Evolutionary conservation across 2,888 invertebrate genomes (phyloP).

Genomic region (Zonitis immaculata): DNA sequence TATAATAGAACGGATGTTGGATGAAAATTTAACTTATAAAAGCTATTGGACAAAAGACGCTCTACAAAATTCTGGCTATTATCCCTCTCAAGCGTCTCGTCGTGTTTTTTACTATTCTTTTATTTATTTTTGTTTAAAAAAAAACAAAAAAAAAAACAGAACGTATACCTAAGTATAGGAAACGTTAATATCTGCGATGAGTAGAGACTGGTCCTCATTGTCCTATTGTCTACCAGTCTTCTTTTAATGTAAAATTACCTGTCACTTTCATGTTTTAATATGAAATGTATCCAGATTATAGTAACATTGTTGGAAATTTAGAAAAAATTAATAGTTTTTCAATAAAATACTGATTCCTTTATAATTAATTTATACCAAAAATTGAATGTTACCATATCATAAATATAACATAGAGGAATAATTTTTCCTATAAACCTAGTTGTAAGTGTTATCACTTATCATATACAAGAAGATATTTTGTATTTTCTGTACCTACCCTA

Average conservation of each 20-base stretch:
- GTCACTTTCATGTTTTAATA: conserved; percentile 25
- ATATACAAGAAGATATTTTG: too few species aligned
- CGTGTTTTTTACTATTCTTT: not conserved
- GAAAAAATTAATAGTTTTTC: too few species aligned
- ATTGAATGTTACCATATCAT: too few species aligned
- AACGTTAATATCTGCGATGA: conserved; percentile 17
- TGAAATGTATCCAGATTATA: conserved; percentile 6
- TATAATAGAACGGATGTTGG: conserved; percentile 20
- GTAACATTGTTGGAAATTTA: not conserved
- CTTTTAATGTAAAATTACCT: conserved; percentile 30
- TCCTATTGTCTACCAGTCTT: conserved; percentile 32
- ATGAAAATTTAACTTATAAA: conserved; percentile 24
- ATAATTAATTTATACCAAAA: too few species aligned
- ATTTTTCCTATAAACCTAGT: too few species aligned
- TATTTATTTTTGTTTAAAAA: conserved; percentile 16
- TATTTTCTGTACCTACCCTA: not conserved
- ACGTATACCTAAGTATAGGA: conserved; percentile 17
- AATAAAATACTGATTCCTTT: too few species aligned
- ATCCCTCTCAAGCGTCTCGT: conserved; percentile 24
- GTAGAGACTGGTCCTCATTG: conserved; percentile 22
- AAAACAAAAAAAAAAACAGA: too few species aligned
- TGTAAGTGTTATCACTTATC: too few species aligned
- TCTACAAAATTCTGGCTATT: conserved; percentile 27
- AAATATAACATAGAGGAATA: too few species aligned
- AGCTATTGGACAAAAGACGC: conserved; percentile 23